phyloP scores from a whole-genome alignment of 2,888 invertebrate genomes.

The Phlogophora meticulosa region DNA sequence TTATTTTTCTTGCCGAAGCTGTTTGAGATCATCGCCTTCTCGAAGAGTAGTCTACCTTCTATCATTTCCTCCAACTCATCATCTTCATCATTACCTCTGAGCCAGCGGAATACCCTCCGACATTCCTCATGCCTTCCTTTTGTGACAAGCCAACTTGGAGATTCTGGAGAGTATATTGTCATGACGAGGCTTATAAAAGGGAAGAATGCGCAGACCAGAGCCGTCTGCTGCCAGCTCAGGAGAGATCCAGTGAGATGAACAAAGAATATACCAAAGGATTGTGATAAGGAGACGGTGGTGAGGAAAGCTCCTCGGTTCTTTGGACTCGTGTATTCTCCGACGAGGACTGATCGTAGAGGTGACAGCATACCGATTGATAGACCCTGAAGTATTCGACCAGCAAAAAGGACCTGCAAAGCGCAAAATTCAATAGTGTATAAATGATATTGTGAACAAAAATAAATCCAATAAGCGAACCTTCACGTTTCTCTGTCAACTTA shows the following conservation, averaged over 20 bases:
- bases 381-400: slow-evolving; percentile 76
- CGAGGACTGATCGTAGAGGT: slow-evolving; percentile 85
- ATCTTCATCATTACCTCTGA: slow-evolving; percentile 87
- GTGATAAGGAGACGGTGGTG: slow-evolving; percentile 89
- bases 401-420: slow-evolving; percentile 62
- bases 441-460: no score
- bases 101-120: slow-evolving; percentile 88
- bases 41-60: slow-evolving; percentile 66
- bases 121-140: slow-evolving; percentile 89
- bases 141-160: slow-evolving; percentile 92
- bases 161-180: slow-evolving; percentile 88
- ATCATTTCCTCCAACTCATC: slow-evolving; percentile 83
- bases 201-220: slow-evolving; percentile 84
- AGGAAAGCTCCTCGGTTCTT: slow-evolving; percentile 91
- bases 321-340: slow-evolving; percentile 90
- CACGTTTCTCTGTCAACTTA: no score
- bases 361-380: slow-evolving; percentile 87
- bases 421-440: no score
- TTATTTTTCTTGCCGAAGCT: slow-evolving; percentile 52
- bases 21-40: slow-evolving; percentile 59
- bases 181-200: slow-evolving; percentile 84
- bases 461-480: no score
- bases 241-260: slow-evolving; percentile 92
- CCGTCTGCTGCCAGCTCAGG: slow-evolving; percentile 89
- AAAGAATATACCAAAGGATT: slow-evolving; percentile 91